A percentile compares a stretch with the other conserved stretches of the same genome.
Evolutionary conservation across 2,888 invertebrate genomes (phyloP).

Genomic region (Dilophus febrilis): DNA sequence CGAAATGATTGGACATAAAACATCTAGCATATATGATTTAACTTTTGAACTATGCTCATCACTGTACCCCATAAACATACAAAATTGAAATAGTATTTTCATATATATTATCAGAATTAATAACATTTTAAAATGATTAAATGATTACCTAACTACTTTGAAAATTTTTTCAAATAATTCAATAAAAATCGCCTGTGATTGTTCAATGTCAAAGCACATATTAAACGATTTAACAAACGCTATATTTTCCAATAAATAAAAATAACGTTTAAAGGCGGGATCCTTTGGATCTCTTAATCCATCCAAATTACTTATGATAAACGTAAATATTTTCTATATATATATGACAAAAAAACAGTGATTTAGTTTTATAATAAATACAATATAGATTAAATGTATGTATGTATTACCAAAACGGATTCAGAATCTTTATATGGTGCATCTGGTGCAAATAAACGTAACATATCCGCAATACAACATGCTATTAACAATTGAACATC

Average conservation of each 20-base stretch:
- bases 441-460: constrained; percentile 92
- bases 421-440: constrained; percentile 94
- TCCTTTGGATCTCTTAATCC: constrained; percentile 93
- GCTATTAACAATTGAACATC: constrained; percentile 91
- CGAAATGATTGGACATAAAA: constrained; percentile 81
- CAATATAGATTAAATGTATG: not conserved
- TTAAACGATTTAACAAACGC: constrained; percentile 97
- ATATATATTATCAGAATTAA: not conserved
- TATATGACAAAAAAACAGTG: constrained; percentile 5
- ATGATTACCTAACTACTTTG: constrained; percentile 79
- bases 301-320: constrained; percentile 82
- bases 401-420: constrained; percentile 48
- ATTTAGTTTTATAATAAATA: not conserved
- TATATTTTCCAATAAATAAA: constrained; percentile 89
- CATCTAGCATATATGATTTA: constrained; percentile 92
- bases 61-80: constrained; percentile 31
- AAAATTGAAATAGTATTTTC: constrained; percentile 1
- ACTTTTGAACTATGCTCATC: constrained; percentile 93
- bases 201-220: constrained; percentile 95
- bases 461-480: constrained; percentile 93
- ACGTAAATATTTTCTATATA: constrained; percentile 68
- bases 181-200: constrained; percentile 93
- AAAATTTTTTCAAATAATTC: constrained; percentile 86
- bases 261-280: constrained; percentile 93
- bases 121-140: not conserved